Evolutionary conservation across 2,113 vertebrate genomes (phyloP).

Genomic region (Xenopus laevis): DNA sequence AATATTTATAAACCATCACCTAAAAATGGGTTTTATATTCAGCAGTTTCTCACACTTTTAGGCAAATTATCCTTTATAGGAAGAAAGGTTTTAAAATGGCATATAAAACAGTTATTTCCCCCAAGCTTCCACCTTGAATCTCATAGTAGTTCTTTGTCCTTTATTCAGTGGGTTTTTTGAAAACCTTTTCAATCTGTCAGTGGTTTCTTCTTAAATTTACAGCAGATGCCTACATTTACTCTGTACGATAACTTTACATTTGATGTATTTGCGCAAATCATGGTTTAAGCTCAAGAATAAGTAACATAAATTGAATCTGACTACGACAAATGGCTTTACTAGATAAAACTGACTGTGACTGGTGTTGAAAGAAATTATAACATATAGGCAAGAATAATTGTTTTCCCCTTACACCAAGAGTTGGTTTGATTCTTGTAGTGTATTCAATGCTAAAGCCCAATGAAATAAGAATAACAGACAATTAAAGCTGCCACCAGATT

Average conservation of each 20-base stretch:
- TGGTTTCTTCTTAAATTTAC: conserved; percentile 7
- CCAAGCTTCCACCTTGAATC: neutral
- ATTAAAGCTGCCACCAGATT: neutral
- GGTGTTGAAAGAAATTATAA: conserved; percentile 14
- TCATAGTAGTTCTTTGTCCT: neutral
- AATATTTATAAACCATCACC: too few relatives aligned
- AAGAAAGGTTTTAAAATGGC: neutral
- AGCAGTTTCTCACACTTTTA: too few relatives aligned
- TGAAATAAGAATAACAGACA: neutral
- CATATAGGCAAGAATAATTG: conserved; percentile 23
- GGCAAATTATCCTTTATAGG: too few relatives aligned
- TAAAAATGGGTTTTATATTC: too few relatives aligned
- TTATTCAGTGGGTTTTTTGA: conserved; percentile 4
- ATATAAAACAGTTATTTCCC: neutral
- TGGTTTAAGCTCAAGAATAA: conserved; percentile 24
- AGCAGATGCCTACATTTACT: neutral
- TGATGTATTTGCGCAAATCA: conserved; percentile 18
- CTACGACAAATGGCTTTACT: neutral
- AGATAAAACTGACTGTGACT: conserved; percentile 7
- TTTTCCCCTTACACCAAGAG: neutral
- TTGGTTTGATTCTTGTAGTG: too few relatives aligned
- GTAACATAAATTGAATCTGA: neutral
- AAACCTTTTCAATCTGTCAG: neutral
- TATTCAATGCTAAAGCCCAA: too few relatives aligned
- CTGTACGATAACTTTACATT: conserved; percentile 18